Evolutionary conservation across 2,888 invertebrate species (phyloP).

Genomic region (Fragum sueziense): DNA sequence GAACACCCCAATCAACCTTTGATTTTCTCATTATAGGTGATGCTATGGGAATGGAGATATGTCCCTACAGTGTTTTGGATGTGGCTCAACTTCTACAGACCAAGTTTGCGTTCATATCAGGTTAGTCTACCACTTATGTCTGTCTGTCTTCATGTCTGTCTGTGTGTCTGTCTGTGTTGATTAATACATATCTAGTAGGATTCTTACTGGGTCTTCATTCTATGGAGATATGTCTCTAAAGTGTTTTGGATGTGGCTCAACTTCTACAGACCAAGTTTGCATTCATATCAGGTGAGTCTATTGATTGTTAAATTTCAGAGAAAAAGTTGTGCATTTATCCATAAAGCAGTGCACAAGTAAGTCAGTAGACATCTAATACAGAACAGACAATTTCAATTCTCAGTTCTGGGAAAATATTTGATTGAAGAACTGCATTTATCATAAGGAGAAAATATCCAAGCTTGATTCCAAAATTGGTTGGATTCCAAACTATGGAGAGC

Average conservation of each 20-base stretch:
- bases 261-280: constrained; percentile 94
- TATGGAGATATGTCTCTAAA: constrained; percentile 84
- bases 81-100: constrained; percentile 94
- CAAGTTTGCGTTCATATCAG: constrained; percentile 94
- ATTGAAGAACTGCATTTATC: background rate
- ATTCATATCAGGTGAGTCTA: constrained; percentile 89
- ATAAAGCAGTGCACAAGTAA: too few species aligned
- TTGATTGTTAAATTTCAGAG: too few species aligned
- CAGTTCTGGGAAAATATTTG: too few species aligned
- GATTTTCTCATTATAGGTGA: constrained; percentile 76
- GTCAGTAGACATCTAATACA: too few species aligned
- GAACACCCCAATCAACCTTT: too few species aligned
- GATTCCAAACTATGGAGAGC: background rate
- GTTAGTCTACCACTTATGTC: too few species aligned
- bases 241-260: constrained; percentile 92
- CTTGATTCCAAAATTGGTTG: background rate
- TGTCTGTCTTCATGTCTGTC: too few species aligned
- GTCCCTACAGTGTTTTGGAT: constrained; percentile 88
- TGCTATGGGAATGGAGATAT: constrained; percentile 82
- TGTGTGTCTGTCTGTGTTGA: too few species aligned
- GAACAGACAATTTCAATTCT: too few species aligned
- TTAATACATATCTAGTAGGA: too few species aligned
- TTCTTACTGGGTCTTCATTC: too few species aligned
- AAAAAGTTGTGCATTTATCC: too few species aligned
- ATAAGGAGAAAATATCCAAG: background rate